These are phyloP conservation scores for Mus minutoides DNA, from an alignment of 2,797 vertebrate species.

Conservation along the genomic window DNA sequence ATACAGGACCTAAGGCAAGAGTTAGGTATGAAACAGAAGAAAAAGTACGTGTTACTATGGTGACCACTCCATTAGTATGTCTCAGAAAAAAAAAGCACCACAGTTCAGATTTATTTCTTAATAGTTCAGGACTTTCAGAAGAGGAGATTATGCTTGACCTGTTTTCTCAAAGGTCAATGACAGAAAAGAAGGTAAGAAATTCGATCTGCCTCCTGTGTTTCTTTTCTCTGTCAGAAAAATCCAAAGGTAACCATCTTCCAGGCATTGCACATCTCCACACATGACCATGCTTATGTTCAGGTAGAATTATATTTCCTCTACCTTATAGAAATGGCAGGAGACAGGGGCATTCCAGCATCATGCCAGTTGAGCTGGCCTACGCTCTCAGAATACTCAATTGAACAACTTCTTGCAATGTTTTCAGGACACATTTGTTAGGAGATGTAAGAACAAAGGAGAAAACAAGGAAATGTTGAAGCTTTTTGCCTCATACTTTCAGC, in stretches of 20 bases:
- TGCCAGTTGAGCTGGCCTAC: neutral
- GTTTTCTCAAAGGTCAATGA: neutral
- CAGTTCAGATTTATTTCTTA: neutral
- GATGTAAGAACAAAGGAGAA: neutral
- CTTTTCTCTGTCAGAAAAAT: neutral
- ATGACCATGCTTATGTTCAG: too few relatives aligned
- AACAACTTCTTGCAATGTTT: neutral
- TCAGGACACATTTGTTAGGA: neutral
- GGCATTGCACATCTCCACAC: neutral
- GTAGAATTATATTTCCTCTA: neutral
- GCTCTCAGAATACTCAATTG: neutral
- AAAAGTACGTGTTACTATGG: neutral
- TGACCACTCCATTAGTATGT: neutral
- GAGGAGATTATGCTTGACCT: neutral
- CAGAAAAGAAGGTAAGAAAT: neutral
- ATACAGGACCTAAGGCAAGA: neutral
- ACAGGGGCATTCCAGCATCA: neutral
- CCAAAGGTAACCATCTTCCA: neutral
- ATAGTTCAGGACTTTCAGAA: neutral
- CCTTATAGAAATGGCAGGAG: neutral
- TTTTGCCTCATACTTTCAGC: neutral
- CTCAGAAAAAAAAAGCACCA: neutral
- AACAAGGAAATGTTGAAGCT: neutral
- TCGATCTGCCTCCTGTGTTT: neutral
- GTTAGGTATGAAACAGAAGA: neutral